Conservation (phyloP, 2,113 vertebrate species). For the Peromyscus maniculatus region DNA sequence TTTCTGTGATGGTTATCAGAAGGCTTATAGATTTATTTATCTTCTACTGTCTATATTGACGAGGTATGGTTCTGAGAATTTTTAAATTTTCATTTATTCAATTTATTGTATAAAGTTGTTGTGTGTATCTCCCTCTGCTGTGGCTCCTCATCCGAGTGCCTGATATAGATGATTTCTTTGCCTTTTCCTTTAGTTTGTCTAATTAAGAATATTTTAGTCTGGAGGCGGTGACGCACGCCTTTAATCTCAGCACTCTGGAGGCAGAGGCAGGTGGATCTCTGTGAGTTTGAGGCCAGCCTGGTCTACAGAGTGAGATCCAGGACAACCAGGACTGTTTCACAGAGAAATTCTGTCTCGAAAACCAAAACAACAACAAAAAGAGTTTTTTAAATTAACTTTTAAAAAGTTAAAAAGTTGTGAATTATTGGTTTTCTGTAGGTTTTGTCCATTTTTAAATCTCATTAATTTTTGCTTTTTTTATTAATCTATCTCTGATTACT, state of each 20-base stretch:
- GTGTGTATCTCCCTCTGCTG: not conserved
- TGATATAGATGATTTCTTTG: not conserved
- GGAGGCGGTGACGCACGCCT: too few species aligned
- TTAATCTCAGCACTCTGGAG: too few species aligned
- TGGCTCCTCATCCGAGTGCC: not conserved
- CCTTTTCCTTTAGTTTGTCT: not conserved
- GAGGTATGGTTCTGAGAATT: constrained; percentile 16
- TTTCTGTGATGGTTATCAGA: not conserved
- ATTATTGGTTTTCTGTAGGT: constrained; percentile 31
- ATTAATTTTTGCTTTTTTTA: not conserved
- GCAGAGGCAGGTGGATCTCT: too few species aligned
- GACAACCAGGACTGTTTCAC: too few species aligned
- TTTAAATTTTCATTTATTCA: constrained; percentile 26
- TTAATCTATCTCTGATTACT: not conserved
- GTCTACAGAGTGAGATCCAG: too few species aligned
- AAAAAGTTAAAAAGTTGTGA: not conserved
- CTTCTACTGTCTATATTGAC: not conserved
- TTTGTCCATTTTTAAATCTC: constrained; percentile 5
- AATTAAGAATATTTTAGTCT: not conserved
- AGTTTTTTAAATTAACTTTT: not conserved
- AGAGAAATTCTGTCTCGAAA: too few species aligned
- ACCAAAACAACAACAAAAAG: too few species aligned
- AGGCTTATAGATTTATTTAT: constrained; percentile 22
- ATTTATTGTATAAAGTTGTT: constrained; percentile 35
- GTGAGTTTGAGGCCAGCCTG: too few species aligned